These are phyloP conservation scores for Eulemur macaco DNA, from an alignment of 2,113 vertebrate genomes.

Conservation along the genomic window DNA sequence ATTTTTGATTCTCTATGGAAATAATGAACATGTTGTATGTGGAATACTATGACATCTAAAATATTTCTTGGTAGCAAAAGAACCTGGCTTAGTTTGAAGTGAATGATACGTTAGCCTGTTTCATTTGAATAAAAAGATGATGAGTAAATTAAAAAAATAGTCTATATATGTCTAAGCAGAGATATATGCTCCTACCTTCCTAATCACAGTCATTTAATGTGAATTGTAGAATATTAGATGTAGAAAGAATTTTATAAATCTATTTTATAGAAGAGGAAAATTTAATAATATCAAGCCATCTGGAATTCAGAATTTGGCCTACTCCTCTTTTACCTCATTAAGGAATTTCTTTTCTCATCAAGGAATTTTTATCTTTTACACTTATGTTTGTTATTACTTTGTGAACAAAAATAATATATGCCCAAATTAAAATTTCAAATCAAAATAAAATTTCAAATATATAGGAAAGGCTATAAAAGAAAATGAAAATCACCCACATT, in stretches of 20 bases:
- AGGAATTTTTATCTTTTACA: neutral
- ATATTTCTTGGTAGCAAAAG: neutral
- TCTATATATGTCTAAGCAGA: neutral
- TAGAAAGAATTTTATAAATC: neutral
- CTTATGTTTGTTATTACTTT: slow-evolving; percentile 40
- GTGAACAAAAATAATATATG: neutral
- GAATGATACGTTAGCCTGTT: neutral
- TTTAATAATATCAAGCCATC: neutral
- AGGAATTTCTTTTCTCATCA: neutral
- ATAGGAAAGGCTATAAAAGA: neutral
- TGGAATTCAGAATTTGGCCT: neutral
- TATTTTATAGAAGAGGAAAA: slow-evolving; percentile 23
- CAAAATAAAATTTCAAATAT: slow-evolving; percentile 10
- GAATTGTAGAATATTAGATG: neutral
- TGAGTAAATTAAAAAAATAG: slow-evolving; percentile 5
- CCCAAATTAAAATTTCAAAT: neutral
- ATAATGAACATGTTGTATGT: neutral
- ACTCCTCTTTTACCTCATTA: neutral
- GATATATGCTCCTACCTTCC: neutral
- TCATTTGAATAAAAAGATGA: slow-evolving; percentile 41
- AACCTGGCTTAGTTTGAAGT: neutral
- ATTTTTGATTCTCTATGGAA: neutral
- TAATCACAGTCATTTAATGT: neutral
- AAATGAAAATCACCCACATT: neutral
- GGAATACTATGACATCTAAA: neutral